Evolutionary conservation across 2,113 vertebrate genomes (phyloP), one percentile per base, ranked within the genome.

Genomic region (Leuciscus idus): DNA sequence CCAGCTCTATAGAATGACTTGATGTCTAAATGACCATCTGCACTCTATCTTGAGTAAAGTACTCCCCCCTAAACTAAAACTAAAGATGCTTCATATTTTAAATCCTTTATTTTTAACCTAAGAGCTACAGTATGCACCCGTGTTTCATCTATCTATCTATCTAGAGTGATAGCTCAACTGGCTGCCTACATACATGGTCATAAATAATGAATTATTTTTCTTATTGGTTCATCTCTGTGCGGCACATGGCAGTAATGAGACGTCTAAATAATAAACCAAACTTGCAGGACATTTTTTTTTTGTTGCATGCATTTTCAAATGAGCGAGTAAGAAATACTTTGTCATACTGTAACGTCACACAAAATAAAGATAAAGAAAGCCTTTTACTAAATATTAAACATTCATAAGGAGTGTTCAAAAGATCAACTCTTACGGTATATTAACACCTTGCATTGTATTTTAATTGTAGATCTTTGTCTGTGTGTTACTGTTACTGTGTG

Each of bases 41-140:
- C 12, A 46, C 36, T 72, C 21, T 43, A 46, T 46, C 12, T 50
- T 50, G 43, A 75, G 43, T 26, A 48, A 46, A 48, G 15, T 5
- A 2, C 2, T 33, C 33, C 33, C 33, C 33, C 33, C 33, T 33
- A 33, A 33, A 33, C 33, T 33, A 33, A 7, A 39, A 59, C 21
- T 52, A 57, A 73, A 70, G 30, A 33, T 76, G 36, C 28, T 84
- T 84, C 57, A 84, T 84, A 76, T 62, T 84, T 84, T 48, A 84
- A 73, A 79, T 79, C 5, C 21, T 61, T 74, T 75, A 59, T 59
- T 84, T 83, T 84, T 48, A 84, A 46, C 21, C 4, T 46, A 75
- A 59, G 30, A 70, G 23, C 64, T 57, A 11, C 26, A 17, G 7
- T 6, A 39, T 39, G 36, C 36, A 39, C 36, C 36, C 36, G 6